Base-by-base conservation (phyloP, 2,113 vertebrate species). In the Pontoporia blainvillei region DNA sequence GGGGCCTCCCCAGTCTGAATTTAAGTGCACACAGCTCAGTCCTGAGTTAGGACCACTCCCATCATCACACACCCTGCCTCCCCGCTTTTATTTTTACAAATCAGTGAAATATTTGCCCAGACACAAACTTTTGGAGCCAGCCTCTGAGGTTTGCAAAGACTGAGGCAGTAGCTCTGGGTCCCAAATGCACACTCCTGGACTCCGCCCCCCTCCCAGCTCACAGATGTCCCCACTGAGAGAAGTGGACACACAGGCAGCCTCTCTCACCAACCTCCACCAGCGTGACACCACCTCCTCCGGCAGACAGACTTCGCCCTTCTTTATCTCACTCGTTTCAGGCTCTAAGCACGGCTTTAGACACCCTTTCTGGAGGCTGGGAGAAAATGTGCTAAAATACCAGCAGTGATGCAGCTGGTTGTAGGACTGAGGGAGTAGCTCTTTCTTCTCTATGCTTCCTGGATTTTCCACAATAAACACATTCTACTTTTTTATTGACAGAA, bases 401-500 rank as follows among this genome's bases (percentile, higher is more conserved):
- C 82, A 29, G 23, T 12, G 31, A 29, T 75, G 29, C 52, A 62
- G 13, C 17, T 46, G 39, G 34, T 21, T 52, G 41, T 15, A 61
- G 54, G 86, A 75, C n/a, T 76, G 34, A 49, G 27, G 34, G 78
- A 84, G 20, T 18, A 64, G 57, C 29, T 87, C 11, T 87, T 93
- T 94, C 62, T 79, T 76, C 72, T 78, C 82, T 86, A 78, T n/a
- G 25, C 34, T 93, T 64, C 78, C 62, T 61, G 39, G 81, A 39
- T 95, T 91, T 96, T 93, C 46, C 49, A 90, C 44, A 87, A 84
- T 67, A 82, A 64, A 17, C 61, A 94, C 31, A 44, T 92, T 95
- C 66, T 86, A 3, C 72, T 67, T 92, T 62, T 86, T 84, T 57
- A 87, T 82, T 81, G 87, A 92, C 79, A 72, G 69, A 36, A 95